These are phyloP conservation scores for Pseudochromis fuscus DNA, from an alignment of 2,797 vertebrate species.

Conservation along the genomic window DNA sequence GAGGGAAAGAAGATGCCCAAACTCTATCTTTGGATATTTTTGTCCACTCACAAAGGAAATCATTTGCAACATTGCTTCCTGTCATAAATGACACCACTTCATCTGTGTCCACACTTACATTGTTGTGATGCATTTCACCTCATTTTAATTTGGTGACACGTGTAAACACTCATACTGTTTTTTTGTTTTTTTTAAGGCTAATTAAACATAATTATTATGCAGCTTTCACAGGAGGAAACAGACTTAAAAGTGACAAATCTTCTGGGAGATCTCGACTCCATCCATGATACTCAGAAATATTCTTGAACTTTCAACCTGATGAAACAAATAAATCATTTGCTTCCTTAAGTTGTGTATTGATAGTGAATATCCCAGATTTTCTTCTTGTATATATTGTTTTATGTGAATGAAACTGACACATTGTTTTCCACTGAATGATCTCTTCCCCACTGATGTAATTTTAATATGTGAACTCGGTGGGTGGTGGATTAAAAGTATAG, in stretches of 20 bases:
- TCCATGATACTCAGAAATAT: background rate
- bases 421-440: conserved; percentile 53
- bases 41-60: background rate
- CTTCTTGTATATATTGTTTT: conserved; percentile 35
- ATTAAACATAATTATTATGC: conserved; percentile 64
- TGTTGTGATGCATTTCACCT: conserved; percentile 1
- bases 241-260: conserved; percentile 10
- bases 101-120: background rate
- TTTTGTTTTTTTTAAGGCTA: conserved; percentile 48
- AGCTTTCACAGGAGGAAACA: conserved; percentile 38
- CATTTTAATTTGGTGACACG: conserved; percentile 34
- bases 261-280: conserved; percentile 15
- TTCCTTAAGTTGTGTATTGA: conserved; percentile 20
- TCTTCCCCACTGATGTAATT: conserved; percentile 41
- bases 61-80: background rate
- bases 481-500: conserved; percentile 60
- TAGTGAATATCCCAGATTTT: conserved; percentile 2
- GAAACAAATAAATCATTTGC: conserved; percentile 24
- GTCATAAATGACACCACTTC: background rate
- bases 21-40: background rate
- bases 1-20: background rate
- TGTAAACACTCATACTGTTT: conserved; percentile 16
- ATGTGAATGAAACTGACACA: conserved; percentile 39
- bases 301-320: conserved; percentile 23
- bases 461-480: conserved; percentile 54